These are phyloP conservation scores for Halictus rubicundus DNA, from an alignment of 1,140 invertebrate species.

Conservation along the genomic window DNA sequence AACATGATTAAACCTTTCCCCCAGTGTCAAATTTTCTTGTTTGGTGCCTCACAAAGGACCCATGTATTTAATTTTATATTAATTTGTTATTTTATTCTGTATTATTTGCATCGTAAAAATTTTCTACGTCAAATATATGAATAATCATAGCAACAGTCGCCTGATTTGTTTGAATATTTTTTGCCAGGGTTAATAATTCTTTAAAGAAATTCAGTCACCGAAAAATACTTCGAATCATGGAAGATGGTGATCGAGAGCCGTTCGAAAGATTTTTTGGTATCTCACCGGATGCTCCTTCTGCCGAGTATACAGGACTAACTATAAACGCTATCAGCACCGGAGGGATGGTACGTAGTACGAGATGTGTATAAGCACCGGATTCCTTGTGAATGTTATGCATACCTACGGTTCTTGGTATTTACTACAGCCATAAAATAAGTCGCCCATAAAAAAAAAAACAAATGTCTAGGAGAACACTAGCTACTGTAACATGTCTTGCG, in stretches of 20 bases:
- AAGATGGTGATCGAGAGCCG: background rate
- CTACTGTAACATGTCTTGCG: conserved; percentile 93
- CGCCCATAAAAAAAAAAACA: background rate
- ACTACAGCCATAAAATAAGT: conserved; percentile 16
- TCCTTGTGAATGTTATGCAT: conserved; percentile 15
- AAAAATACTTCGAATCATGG: background rate
- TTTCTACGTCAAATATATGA: no score
- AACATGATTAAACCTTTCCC: no score
- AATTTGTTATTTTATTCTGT: no score
- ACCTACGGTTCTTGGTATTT: conserved; percentile 20
- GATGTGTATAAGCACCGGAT: conserved; percentile 49
- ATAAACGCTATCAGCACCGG: conserved; percentile 23
- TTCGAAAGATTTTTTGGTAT: background rate
- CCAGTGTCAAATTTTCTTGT: no score
- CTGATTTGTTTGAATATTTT: no score
- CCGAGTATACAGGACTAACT: background rate
- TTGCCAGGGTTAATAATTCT: no score
- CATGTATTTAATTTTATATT: no score
- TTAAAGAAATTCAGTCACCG: no score
- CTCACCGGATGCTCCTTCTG: background rate
- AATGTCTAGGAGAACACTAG: conserved; percentile 73
- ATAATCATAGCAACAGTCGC: no score
- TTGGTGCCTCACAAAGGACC: no score
- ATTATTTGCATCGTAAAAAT: no score
- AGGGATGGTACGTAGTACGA: conserved; percentile 1